phyloP scores from a whole-genome alignment of 37 sponge, comb jelly and placozoan genomes.

The Petrosia ficiformis region DNA sequence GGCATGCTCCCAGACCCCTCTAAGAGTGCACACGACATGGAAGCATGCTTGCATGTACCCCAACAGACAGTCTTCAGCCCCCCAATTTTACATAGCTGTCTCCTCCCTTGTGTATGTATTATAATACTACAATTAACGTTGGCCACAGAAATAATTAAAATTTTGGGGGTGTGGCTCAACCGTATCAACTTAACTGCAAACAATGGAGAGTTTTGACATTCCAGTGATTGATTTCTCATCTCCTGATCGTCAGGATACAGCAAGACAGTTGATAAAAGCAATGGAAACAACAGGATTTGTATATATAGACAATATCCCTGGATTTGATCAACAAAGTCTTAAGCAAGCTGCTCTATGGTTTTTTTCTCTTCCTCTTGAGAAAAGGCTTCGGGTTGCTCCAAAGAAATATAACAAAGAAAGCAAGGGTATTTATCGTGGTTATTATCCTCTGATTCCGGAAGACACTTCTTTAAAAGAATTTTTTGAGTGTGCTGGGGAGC shows the following conservation, averaged over 20 bases:
- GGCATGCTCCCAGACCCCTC: too few relatives aligned
- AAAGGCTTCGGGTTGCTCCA: constrained; percentile 23
- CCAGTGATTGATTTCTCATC: constrained; percentile 37
- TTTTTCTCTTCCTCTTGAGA: constrained; percentile 38
- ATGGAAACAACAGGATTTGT: constrained; percentile 55
- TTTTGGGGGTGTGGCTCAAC: too few relatives aligned
- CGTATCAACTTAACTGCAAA: too few relatives aligned
- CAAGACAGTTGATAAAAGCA: constrained; percentile 7
- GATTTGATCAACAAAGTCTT: constrained; percentile 20
- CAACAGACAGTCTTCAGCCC: too few relatives aligned
- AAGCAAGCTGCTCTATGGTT: constrained; percentile 35
- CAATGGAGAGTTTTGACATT: too few relatives aligned
- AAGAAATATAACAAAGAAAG: constrained; percentile 28
- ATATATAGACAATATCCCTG: constrained; percentile 57
- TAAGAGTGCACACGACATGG: too few relatives aligned
- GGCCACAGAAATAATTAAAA: too few relatives aligned
- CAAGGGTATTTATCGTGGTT: constrained; percentile 35
- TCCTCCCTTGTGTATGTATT: too few relatives aligned
- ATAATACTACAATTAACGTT: too few relatives aligned
- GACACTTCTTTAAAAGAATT: constrained; percentile 25
- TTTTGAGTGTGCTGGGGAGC: constrained; percentile 23
- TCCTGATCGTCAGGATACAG: constrained; percentile 6
- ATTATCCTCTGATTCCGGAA: constrained; percentile 17
- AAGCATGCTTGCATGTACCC: too few relatives aligned
- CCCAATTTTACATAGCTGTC: too few relatives aligned